Base-by-base conservation (phyloP, 2,113 vertebrate species). In the Crocuta crocuta region DNA sequence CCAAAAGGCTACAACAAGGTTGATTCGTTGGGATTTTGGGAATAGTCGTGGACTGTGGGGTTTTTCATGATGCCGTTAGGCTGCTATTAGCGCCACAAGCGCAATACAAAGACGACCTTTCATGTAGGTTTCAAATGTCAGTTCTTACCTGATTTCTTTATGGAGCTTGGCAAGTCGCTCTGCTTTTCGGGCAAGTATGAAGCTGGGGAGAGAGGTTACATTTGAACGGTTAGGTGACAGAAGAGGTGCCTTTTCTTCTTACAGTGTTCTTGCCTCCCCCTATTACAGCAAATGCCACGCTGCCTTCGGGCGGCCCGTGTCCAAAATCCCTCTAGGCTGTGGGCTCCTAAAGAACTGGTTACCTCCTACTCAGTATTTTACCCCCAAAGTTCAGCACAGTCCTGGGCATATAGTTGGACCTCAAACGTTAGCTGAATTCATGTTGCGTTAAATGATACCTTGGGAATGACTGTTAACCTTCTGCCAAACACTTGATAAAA, bases 181-280 rank as follows among this genome's bases (percentile, higher is more conserved):
- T 95, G 99, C 99, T 97, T 99, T 99, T 89, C 99, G 99, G 87
- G 99, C 97, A 66, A 99, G 99, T 95, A 99, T 99, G 98, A 99
- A 99, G 82, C 99, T 99, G 97, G 24, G 98, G 93, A 82, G 97
- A 98, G 93, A 97, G 89, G 80, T 70, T n/a, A 96, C 33, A 93
- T 92, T 70, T 94, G 53, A 95, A 97, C 24, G 17, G 85, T 95
- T 48, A 97, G 35, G 39, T 88, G 86, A 95, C 10, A 96, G 79
- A 33, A 5, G 55, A 65, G 58, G 23, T 35, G 21, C 4, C 35
- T 31, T 45, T 84, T 65, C 53, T 82, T 91, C 94, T 61, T 88
- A 1, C 94, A 93, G 53, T 63, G 23, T 78, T 90, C 63, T 92
- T 97, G 90, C 6, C 76, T 90, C 66, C 39, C 50, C 78, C 55